Base-by-base conservation (phyloP, 2,113 vertebrate genomes). In the Vicugna pacos region DNA sequence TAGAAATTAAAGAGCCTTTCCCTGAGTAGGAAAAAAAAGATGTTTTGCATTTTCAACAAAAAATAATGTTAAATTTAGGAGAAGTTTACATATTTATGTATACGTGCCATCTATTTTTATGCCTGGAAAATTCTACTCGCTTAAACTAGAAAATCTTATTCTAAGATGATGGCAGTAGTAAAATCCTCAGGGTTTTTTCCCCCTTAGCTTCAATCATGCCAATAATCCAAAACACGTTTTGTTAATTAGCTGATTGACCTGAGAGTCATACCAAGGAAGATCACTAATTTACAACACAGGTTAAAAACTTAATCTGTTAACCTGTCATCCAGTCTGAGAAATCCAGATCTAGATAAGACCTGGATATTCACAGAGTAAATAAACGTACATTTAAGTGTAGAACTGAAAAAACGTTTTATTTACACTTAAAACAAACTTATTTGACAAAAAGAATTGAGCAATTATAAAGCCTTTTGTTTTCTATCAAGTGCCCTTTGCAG, bases 31-130 rank as follows among this genome's bases (percentile, higher is more conserved):
- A 56, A 86, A 93, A 80, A 84, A 62, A 58, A 38, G 2, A 80
- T 77, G 12, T 75, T 95, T 93, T 94, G 2, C 46, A 89, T 89
- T 95, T 95, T 93, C 52, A 89, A 96, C 28, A 60, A 91, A 81
- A 69, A 75, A 69, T 48, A 72, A 72, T 93, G 42, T 94, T 91
- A 65, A 83, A 83, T 73, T 64, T 75, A 83, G 50, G 64, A 84
- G 70, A 69, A 42, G 10, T 72, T 93, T 89, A 22, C 13, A 35
- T 94, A 42, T 89, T 93, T 89, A 94, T 94, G 92, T 91, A 70
- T n/a, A 89, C 38, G 8, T 86, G 3, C 67, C 75, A 50, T 93
- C 72, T 95, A 32, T 89, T 91, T 96, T 96, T 67, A 92, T 91
- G 76, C 32, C 87, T 92, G 80, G 50, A 90, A 82, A 76, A 77